phyloP scores from a whole-genome alignment of 1,140 invertebrate species.

The Drosophila baimaii region DNA sequence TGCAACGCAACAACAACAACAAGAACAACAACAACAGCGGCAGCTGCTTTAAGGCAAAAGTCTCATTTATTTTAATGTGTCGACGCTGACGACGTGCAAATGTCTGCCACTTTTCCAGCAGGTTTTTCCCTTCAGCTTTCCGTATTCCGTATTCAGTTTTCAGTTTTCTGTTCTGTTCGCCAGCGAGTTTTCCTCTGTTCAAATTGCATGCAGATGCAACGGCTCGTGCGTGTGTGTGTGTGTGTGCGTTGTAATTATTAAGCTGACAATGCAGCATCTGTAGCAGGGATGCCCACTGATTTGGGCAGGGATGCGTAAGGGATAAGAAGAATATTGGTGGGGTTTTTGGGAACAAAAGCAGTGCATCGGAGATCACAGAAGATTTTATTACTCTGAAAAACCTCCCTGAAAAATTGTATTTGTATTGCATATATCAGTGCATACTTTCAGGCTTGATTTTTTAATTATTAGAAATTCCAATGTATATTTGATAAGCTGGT shows the following conservation, averaged over 20 bases:
- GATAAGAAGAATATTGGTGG: not conserved
- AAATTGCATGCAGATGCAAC: conserved; percentile 67
- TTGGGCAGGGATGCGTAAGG: conserved; percentile 26
- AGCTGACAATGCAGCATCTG: conserved; percentile 69
- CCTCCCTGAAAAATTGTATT: too few species aligned
- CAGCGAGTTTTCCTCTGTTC: conserved; percentile 39
- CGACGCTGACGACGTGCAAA: conserved; percentile 80
- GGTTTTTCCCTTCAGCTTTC: conserved; percentile 53
- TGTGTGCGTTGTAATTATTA: conserved; percentile 71
- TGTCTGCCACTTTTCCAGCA: conserved; percentile 74
- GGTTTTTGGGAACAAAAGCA: not conserved
- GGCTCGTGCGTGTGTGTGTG: conserved; percentile 30
- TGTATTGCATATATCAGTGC: not conserved
- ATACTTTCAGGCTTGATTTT: not conserved
- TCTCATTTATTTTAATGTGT: conserved; percentile 82
- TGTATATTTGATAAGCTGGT: not conserved
- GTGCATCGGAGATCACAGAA: not conserved
- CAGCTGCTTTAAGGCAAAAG: conserved; percentile 72
- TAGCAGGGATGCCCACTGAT: conserved; percentile 16
- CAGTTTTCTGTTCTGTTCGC: conserved; percentile 15
- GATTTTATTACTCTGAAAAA: not conserved
- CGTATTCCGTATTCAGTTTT: conserved; percentile 25
- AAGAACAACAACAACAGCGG: conserved; percentile 29
- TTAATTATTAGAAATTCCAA: not conserved
- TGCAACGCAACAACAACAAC: conserved; percentile 24